Base-by-base conservation (phyloP, 1,140 invertebrate genomes). In the Diorhabda carinulata region DNA sequence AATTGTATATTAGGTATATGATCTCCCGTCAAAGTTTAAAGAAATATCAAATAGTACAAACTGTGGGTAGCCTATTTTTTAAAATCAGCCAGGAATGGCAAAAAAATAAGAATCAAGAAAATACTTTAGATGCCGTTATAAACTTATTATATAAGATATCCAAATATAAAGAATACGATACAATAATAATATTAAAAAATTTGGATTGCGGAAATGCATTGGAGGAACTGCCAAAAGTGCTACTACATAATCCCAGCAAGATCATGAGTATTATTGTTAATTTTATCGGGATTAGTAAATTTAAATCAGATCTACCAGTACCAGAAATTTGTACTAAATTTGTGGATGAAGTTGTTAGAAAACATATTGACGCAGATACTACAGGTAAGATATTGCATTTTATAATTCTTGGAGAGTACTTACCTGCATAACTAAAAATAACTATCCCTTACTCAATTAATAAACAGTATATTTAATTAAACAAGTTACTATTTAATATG, bases 231-330 rank as follows among this genome's bases (percentile, higher is more conserved):
- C 67, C 70, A 43, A 73, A 73, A 41, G 70, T 79, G 8, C 61
- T 79, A 6, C 61, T 73, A 25, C 47, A 79, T 4, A 45, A 73
- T 3, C 78, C 78, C 0, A 70, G 71, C 60, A 68, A 68, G 42
- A 71, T 80, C 42, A 73, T 78, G 3, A 79, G 79, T 73, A 78
- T 80, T 43, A 69, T 79, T 5, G 75, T 80, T 74, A 79, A 77
- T 65, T 76, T 78, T 42, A 69, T 74, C n/a, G 56, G 63, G 44
- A 70, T 73, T 8, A 74, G 71, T 44, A 71, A 71, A 60, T 57
- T 76, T 6, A 68, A 77, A 44, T 78, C 78, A 1, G 79, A 80
- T 58, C 59, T 80, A 64, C 79, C 79, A 2, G 62, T 80, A 10
- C 70, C 67, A 3, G 75, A 77, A 43, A 78, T 80, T 25, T 74